Percentiles rank a stretch among this genome's conserved stretches.
Evolutionary conservation across 2,888 invertebrate genomes (phyloP).

Genomic region (Hydrotaea diabolus): DNA sequence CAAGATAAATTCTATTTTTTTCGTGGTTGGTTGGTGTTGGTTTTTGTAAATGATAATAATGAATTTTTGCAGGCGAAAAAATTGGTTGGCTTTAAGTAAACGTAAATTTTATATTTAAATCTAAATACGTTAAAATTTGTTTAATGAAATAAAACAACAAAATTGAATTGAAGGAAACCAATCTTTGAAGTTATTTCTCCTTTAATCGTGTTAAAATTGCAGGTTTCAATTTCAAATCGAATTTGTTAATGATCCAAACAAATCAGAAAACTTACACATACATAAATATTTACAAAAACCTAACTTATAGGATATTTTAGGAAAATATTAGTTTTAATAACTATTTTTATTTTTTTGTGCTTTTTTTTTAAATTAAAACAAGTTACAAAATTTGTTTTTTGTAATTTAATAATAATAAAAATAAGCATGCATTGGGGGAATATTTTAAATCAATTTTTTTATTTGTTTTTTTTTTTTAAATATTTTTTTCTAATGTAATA

Average conservation of each 20-base stretch:
- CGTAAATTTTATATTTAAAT: too few species aligned
- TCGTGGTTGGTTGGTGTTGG: not conserved
- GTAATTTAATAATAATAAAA: conserved; percentile 11
- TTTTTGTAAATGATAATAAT: not conserved
- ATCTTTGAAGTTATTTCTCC: too few species aligned
- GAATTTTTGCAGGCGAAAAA: too few species aligned
- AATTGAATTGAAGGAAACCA: too few species aligned
- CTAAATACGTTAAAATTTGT: too few species aligned
- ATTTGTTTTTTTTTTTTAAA: conserved; percentile 2
- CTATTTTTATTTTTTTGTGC: conserved; percentile 8
- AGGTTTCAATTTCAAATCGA: not conserved
- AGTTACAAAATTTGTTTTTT: not conserved
- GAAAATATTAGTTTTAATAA: not conserved
- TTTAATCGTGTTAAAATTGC: not conserved
- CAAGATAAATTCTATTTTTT: conserved; percentile 57
- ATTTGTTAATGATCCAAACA: conserved; percentile 43
- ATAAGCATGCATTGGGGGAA: conserved; percentile 17
- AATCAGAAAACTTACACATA: conserved; percentile 32
- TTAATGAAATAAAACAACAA: too few species aligned
- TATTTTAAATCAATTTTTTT: conserved; percentile 17
- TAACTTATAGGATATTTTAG: conserved; percentile 3
- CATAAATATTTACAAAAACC: conserved; percentile 43
- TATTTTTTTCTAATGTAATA: conserved; percentile 53
- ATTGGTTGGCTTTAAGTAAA: too few species aligned
- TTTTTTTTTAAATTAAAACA: conserved; percentile 9